Conservation (phyloP, 2,113 vertebrate species). For the Bos indicus region DNA sequence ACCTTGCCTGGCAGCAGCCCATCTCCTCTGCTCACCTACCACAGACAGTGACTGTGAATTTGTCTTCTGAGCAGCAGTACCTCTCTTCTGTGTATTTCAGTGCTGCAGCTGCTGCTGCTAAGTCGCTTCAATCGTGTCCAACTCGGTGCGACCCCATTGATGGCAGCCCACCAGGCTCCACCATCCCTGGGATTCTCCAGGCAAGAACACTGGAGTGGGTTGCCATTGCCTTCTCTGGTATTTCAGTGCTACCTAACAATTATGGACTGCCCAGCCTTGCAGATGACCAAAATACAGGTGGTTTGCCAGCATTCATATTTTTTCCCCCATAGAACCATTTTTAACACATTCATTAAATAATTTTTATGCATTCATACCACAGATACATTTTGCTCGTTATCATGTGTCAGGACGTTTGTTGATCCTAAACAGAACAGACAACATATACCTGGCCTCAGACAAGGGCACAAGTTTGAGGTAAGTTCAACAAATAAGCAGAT, state of each 20-base stretch:
- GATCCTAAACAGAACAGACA: background rate
- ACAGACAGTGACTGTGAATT: background rate
- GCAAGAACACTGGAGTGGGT: background rate
- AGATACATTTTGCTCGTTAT: background rate
- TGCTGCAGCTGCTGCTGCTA: background rate
- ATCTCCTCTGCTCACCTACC: background rate
- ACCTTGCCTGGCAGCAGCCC: background rate
- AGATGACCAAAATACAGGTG: background rate
- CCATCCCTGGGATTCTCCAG: background rate
- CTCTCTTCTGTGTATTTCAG: background rate
- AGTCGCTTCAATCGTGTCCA: accelerated
- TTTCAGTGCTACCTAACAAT: background rate
- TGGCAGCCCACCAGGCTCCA: accelerated
- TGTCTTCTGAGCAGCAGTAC: background rate
- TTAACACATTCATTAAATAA: background rate
- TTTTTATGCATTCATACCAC: background rate
- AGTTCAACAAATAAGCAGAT: background rate
- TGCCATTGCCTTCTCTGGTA: no score
- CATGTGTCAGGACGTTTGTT: background rate
- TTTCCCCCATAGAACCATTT: background rate
- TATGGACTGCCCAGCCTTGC: background rate
- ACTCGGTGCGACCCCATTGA: background rate
- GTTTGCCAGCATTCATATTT: background rate
- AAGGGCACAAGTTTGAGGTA: background rate
- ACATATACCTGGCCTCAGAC: background rate